Conservation (phyloP, 2,797 vertebrate genomes). For the Martes flavigula region DNA sequence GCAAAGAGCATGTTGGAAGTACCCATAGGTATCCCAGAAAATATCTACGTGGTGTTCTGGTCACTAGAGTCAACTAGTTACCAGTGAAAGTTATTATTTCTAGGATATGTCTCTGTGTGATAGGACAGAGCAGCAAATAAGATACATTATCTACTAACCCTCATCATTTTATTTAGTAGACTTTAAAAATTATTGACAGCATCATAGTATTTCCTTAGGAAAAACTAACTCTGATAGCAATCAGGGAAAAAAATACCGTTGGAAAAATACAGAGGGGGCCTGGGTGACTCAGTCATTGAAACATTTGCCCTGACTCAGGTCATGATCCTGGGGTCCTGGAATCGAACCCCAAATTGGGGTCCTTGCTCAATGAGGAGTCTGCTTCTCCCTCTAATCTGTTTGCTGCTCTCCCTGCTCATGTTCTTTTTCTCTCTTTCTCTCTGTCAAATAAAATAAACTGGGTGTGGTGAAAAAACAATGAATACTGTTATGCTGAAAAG, state of each 20-base stretch:
- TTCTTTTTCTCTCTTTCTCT: background rate
- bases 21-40: background rate
- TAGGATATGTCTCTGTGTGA: background rate
- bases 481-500: too few species aligned
- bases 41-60: background rate
- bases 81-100: background rate
- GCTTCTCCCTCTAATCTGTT: background rate
- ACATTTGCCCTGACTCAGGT: background rate
- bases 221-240: background rate
- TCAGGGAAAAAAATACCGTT: background rate
- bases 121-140: background rate
- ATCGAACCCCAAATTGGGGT: background rate
- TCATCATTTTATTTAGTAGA: background rate
- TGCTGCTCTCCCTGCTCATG: background rate
- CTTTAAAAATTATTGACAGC: background rate
- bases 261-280: background rate
- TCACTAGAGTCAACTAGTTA: rapidly evolving
- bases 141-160: background rate
- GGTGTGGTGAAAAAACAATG: too few species aligned
- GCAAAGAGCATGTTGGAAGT: background rate
- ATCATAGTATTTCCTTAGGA: background rate
- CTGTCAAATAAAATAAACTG: background rate
- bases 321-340: background rate
- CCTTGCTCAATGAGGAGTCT: background rate
- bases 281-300: background rate